A percentile compares a stretch with the other conserved stretches of the same genome.
phyloP scores from a whole-genome alignment of 2,888 invertebrate genomes.

The Athalia cordata region DNA sequence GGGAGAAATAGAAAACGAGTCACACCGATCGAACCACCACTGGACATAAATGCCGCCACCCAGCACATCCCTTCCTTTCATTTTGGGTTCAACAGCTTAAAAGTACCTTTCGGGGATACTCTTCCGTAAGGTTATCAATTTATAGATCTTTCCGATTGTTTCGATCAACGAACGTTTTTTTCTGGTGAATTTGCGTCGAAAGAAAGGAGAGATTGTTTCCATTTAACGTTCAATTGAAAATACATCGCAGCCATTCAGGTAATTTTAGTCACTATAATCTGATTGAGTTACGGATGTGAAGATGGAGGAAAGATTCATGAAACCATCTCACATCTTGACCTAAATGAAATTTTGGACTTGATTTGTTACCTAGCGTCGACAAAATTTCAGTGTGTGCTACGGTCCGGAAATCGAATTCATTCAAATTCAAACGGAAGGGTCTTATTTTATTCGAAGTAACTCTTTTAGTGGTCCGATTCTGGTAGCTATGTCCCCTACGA shows the following conservation, averaged over 20 bases:
- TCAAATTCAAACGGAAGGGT: conserved; percentile 39
- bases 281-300: background rate
- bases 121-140: conserved; percentile 22
- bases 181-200: background rate
- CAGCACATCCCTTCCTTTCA: background rate
- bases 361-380: background rate
- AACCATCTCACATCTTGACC: background rate
- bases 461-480: conserved; percentile 40
- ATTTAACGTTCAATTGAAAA: background rate
- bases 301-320: background rate
- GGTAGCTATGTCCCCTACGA: conserved; percentile 55
- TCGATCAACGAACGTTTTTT: conserved; percentile 9
- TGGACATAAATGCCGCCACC: conserved; percentile 6
- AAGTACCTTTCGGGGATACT: conserved; percentile 6
- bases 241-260: too few species aligned
- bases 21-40: background rate
- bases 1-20: conserved; percentile 10
- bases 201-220: background rate
- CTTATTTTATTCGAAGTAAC: conserved; percentile 50
- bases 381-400: conserved; percentile 30
- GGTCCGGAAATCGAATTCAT: conserved; percentile 39
- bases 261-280: background rate
- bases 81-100: background rate
- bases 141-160: background rate
- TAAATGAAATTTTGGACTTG: background rate